Evolutionary conservation across 1,140 invertebrate genomes (phyloP).

Genomic region (Musca domestica): DNA sequence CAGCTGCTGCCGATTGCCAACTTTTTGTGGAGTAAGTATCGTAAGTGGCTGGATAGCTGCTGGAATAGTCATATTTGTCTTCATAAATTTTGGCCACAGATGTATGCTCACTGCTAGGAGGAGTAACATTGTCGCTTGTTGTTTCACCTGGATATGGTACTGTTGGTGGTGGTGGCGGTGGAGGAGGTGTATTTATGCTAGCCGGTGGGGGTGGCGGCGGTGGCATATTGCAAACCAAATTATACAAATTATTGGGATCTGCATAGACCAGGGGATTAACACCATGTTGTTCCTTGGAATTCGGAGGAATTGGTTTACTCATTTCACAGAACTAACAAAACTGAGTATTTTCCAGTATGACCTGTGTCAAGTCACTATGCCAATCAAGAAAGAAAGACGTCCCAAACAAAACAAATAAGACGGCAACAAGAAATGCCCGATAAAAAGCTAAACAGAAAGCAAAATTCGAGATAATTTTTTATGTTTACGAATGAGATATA

Average conservation of each 20-base stretch:
- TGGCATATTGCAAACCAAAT: conserved; percentile 5
- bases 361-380: too few relatives aligned
- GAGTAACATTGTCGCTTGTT: neutral
- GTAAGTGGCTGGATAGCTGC: neutral
- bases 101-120: neutral
- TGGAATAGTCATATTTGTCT: neutral
- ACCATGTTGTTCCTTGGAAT: too few relatives aligned
- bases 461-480: too few relatives aligned
- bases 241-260: neutral
- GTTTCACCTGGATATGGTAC: neutral
- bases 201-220: neutral
- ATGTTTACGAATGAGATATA: too few relatives aligned
- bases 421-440: too few relatives aligned
- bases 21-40: neutral
- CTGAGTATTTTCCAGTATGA: too few relatives aligned
- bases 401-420: too few relatives aligned
- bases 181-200: neutral
- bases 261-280: neutral
- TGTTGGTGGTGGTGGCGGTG: neutral
- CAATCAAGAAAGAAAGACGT: too few relatives aligned
- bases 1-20: neutral
- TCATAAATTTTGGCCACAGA: neutral
- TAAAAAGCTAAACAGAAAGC: too few relatives aligned
- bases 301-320: too few relatives aligned
- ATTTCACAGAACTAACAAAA: too few relatives aligned